phyloP scores from a whole-genome alignment of 2,888 invertebrate species.

The Tachina fera region DNA sequence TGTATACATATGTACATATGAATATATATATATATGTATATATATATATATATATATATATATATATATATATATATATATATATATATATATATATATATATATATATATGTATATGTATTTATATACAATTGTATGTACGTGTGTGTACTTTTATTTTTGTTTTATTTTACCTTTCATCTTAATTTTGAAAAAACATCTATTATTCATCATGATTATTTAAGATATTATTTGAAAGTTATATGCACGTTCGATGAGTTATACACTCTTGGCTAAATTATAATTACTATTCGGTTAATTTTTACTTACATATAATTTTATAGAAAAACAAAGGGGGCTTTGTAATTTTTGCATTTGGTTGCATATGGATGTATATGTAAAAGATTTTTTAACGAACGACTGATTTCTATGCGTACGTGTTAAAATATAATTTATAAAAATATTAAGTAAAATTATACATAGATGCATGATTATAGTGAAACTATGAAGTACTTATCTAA shows the following conservation, averaged over 20 bases:
- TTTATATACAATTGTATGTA: background rate
- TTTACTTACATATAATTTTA: background rate
- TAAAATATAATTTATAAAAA: slow-evolving; percentile 1
- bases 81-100: background rate
- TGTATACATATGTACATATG: background rate
- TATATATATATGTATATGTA: background rate
- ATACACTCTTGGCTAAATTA: background rate
- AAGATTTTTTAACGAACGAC: background rate
- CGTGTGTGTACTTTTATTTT: background rate
- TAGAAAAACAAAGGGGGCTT: background rate
- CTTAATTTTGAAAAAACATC: background rate
- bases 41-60: background rate
- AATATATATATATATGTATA: background rate
- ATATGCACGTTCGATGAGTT: background rate
- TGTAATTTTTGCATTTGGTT: background rate
- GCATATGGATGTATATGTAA: background rate
- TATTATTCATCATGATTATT: background rate
- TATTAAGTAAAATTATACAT: background rate
- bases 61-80: too few species aligned
- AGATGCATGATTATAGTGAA: background rate
- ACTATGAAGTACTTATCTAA: background rate
- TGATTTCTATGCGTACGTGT: slow-evolving; percentile 6
- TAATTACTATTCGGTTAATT: background rate
- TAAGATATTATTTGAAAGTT: slow-evolving; percentile 5
- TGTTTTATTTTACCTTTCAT: slow-evolving; percentile 18